A percentile compares a stretch with the other conserved stretches of the same genome.
These are phyloP conservation scores for Chloroceryle amazona DNA, from an alignment of 2,797 vertebrate species.

Conservation along the genomic window DNA sequence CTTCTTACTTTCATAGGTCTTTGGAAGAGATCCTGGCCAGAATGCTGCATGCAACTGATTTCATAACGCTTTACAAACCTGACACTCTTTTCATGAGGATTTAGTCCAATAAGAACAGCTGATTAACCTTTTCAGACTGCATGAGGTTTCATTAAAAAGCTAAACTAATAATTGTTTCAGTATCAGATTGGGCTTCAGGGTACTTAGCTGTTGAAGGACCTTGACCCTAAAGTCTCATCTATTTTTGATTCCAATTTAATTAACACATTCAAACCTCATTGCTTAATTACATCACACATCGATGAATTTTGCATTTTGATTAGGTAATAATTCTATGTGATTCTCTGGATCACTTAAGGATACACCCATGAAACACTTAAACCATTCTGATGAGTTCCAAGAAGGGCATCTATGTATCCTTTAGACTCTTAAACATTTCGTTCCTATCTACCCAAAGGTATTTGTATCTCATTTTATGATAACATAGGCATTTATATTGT, in stretches of 20 bases:
- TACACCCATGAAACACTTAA: conserved; percentile 25
- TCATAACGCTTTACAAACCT: neutral
- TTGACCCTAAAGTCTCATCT: conserved; percentile 63
- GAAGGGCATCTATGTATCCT: neutral
- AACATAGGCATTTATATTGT: neutral
- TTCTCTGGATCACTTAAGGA: conserved; percentile 74
- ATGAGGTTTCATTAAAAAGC: conserved; percentile 51
- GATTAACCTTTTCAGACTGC: conserved; percentile 44
- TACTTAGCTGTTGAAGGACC: conserved; percentile 51
- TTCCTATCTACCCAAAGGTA: neutral
- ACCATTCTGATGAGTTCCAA: conserved; percentile 18
- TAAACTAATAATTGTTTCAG: conserved; percentile 55
- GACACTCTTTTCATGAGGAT: neutral
- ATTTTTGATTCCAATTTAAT: conserved; percentile 64
- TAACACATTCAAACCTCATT: conserved; percentile 64
- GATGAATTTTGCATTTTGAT: conserved; percentile 75
- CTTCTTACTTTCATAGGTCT: neutral
- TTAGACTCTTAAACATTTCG: neutral
- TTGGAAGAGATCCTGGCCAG: neutral
- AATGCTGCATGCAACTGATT: neutral
- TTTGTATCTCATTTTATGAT: neutral
- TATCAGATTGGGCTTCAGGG: conserved; percentile 13
- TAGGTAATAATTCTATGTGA: conserved; percentile 60
- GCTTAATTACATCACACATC: conserved; percentile 75
- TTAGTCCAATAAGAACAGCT: neutral